A percentile compares a stretch with the other conserved stretches of the same genome.
phyloP scores from a whole-genome alignment of 2,113 vertebrate species.

The Micronycteris hirsuta region DNA sequence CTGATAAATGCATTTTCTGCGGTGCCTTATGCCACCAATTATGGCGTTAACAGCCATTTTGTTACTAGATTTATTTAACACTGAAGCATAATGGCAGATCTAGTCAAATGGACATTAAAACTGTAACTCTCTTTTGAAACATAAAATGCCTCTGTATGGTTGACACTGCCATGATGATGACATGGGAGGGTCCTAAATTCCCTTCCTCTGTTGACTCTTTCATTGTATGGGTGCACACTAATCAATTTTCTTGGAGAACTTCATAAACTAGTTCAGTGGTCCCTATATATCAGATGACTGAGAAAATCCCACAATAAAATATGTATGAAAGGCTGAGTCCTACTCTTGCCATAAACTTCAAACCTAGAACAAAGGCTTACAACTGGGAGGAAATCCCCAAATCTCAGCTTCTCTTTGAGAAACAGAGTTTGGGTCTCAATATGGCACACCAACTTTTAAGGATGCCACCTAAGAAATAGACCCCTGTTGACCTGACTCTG shows the following conservation, averaged over 20 bases:
- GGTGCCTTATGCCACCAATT: neutral
- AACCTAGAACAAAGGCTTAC: neutral
- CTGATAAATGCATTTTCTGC: neutral
- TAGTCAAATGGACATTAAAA: neutral
- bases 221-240: neutral
- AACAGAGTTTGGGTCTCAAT: neutral
- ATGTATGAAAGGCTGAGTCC: neutral
- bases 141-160: neutral
- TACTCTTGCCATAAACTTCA: neutral
- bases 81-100: neutral
- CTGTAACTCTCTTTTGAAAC: neutral
- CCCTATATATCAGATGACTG: neutral
- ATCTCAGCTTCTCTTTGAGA: neutral
- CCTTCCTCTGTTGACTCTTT: neutral
- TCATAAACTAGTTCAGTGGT: neutral
- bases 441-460: neutral
- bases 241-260: neutral
- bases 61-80: neutral
- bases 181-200: neutral
- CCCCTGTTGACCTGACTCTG: no score
- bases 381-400: neutral
- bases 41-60: neutral
- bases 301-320: neutral
- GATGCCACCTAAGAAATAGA: neutral
- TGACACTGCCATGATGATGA: neutral